Conservation (phyloP, 2,888 invertebrate species). For the Celastrina argiolus region DNA sequence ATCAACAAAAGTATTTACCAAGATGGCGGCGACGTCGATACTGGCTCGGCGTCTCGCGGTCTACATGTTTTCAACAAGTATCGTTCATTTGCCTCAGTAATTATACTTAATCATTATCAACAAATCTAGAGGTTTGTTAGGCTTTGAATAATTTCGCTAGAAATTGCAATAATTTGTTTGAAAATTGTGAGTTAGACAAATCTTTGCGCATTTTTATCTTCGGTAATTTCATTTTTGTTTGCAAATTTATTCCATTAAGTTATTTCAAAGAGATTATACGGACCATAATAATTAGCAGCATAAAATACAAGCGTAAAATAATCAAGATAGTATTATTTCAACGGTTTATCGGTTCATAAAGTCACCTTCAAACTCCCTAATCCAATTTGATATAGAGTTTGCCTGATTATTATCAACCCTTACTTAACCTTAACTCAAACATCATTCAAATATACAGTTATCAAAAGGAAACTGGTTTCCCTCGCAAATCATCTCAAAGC, state of each 20-base stretch:
- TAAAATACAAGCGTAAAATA: neutral
- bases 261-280: too few relatives aligned
- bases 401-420: neutral
- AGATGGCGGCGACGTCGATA: conserved; percentile 1
- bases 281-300: too few relatives aligned
- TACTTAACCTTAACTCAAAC: neutral
- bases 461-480: conserved; percentile 29
- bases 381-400: neutral
- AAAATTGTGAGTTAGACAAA: neutral
- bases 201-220: neutral
- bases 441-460: conserved; percentile 12
- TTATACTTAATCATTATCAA: neutral
- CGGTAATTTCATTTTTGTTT: neutral
- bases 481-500: conserved; percentile 32
- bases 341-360: neutral
- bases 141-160: neutral
- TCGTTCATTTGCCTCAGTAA: neutral
- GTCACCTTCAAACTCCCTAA: neutral
- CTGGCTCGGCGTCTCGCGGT: neutral
- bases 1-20: neutral
- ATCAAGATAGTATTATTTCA: neutral
- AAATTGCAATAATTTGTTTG: neutral
- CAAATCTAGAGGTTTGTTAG: neutral
- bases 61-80: neutral
- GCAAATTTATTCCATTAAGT: neutral